A percentile compares a stretch with the other conserved stretches of the same genome.
Evolutionary conservation across 2,113 vertebrate species (phyloP).

Genomic region (Toxotes jaculatrix): DNA sequence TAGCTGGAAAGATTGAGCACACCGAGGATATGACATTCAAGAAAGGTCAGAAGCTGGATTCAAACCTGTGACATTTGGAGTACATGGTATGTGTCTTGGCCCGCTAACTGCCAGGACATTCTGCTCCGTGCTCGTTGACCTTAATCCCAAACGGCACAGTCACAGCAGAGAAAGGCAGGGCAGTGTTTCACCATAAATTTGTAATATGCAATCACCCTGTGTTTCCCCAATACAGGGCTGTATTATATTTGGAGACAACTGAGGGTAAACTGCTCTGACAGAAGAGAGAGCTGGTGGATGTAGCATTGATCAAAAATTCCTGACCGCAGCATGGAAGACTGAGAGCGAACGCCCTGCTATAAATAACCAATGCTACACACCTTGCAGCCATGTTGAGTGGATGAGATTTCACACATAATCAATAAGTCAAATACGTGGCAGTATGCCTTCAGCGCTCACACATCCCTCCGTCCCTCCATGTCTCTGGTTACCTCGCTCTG

Average conservation of each 20-base stretch:
- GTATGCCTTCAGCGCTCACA: constrained; percentile 40
- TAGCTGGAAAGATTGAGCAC: constrained; percentile 24
- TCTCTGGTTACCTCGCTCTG: constrained; percentile 24
- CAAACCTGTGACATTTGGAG: constrained; percentile 71
- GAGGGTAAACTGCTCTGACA: constrained; percentile 31
- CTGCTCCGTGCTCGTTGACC: constrained; percentile 37
- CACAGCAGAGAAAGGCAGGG: background rate
- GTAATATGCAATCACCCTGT: constrained; percentile 28
- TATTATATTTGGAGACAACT: background rate
- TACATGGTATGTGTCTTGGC: constrained; percentile 10
- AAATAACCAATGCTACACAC: constrained; percentile 68
- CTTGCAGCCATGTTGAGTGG: constrained; percentile 59
- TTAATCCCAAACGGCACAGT: constrained; percentile 11
- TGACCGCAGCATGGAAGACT: constrained; percentile 25
- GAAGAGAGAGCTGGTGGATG: constrained; percentile 31
- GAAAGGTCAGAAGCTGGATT: constrained; percentile 66
- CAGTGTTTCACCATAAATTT: constrained; percentile 15
- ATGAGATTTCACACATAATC: constrained; percentile 79
- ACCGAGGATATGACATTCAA: constrained; percentile 60
- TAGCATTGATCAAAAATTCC: constrained; percentile 58
- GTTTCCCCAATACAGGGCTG: background rate
- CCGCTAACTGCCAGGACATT: constrained; percentile 21
- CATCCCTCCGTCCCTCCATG: background rate
- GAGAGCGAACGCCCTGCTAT: constrained; percentile 47
- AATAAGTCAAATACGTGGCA: constrained; percentile 70